Conservation (phyloP, 2,797 vertebrate species). For the Ficedula albicollis region DNA sequence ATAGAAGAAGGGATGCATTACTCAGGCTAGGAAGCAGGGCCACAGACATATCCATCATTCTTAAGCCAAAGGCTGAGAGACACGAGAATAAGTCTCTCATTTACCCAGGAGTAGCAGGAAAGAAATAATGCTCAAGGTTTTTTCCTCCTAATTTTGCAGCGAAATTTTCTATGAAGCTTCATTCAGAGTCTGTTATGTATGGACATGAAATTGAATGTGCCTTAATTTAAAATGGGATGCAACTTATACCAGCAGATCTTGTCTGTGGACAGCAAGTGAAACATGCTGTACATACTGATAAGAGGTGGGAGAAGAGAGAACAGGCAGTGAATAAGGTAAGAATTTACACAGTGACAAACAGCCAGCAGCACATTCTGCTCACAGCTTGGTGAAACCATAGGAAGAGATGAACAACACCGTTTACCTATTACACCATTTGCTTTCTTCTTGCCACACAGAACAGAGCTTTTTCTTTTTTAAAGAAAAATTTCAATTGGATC, state of each 20-base stretch:
- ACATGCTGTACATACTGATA: not conserved
- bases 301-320: not conserved
- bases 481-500: not conserved
- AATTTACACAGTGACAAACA: not conserved
- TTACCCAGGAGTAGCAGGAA: not conserved
- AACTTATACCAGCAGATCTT: not conserved
- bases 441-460: not conserved
- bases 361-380: not conserved
- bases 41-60: slow-evolving; percentile 21
- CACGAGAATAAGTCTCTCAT: not conserved
- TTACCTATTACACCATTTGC: not conserved
- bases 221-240: not conserved
- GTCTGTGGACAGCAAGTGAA: not conserved
- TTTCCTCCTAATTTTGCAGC: not conserved
- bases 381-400: not conserved
- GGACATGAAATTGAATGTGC: not conserved
- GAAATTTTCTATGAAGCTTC: not conserved
- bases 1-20: slow-evolving; percentile 10
- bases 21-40: not conserved
- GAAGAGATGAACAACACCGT: not conserved
- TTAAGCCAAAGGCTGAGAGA: not conserved
- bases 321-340: not conserved
- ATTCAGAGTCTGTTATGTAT: not conserved
- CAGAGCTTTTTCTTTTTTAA: not conserved
- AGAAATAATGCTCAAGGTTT: not conserved